phyloP scores from a whole-genome alignment of 2,888 invertebrate species.

The Agrenia bidenticulata region DNA sequence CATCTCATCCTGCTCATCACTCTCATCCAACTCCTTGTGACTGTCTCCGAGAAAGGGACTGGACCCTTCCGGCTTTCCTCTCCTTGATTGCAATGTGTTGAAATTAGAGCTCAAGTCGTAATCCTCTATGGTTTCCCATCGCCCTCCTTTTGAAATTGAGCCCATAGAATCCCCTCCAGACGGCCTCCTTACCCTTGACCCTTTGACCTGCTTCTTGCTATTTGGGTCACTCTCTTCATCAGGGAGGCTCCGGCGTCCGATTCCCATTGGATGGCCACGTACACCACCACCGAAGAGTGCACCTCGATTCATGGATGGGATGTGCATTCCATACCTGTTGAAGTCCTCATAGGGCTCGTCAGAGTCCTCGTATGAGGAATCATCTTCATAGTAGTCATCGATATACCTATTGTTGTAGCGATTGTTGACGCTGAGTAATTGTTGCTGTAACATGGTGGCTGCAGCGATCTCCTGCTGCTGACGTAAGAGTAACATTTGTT shows the following conservation, averaged over 20 bases:
- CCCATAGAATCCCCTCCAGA: background rate
- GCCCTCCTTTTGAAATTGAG: constrained; percentile 22
- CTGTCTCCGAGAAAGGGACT: background rate
- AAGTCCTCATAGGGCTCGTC: constrained; percentile 34
- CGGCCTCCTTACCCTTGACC: background rate
- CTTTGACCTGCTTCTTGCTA: background rate
- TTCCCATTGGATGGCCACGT: constrained; percentile 12
- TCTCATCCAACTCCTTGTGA: constrained; percentile 6
- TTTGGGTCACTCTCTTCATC: background rate
- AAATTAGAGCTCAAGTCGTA: constrained; percentile 39
- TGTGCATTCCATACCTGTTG: constrained; percentile 9
- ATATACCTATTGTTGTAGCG: constrained; percentile 24
- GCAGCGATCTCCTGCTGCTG: constrained; percentile 35
- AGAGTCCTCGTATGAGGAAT: constrained; percentile 37
- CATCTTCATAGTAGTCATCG: constrained; percentile 36
- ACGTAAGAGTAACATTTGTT: constrained; percentile 30
- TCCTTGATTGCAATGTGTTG: constrained; percentile 15
- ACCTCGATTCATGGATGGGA: constrained; percentile 19
- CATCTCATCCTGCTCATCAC: background rate
- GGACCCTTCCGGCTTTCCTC: constrained; percentile 10
- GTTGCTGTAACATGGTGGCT: constrained; percentile 25
- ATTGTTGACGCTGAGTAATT: constrained; percentile 15
- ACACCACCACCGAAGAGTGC: constrained; percentile 12
- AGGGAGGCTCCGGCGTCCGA: constrained; percentile 24
- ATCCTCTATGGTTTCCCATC: constrained; percentile 36